A percentile compares a stretch with the other conserved stretches of the same genome.
phyloP scores from a whole-genome alignment of 2,113 vertebrate species.

The Oreochromis niloticus region DNA sequence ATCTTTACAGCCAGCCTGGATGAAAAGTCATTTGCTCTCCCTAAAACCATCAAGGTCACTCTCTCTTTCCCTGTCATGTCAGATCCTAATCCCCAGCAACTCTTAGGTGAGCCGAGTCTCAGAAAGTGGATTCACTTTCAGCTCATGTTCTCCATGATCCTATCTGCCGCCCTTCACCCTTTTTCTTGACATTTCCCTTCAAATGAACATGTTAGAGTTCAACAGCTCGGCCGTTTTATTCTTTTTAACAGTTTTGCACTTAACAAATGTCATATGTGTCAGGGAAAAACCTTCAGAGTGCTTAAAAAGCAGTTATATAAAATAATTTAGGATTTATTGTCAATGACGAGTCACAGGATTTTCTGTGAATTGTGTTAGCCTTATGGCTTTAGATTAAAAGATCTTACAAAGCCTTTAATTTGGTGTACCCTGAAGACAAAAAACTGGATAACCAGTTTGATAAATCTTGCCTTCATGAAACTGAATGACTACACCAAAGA shows the following conservation, averaged over 20 bases:
- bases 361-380: background rate
- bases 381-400: background rate
- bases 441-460: background rate
- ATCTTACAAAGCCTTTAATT: background rate
- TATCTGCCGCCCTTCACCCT: background rate
- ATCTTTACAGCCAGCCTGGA: background rate
- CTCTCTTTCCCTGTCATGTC: background rate
- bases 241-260: background rate
- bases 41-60: slow-evolving; percentile 17
- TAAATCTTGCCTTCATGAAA: background rate
- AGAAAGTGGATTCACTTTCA: slow-evolving; percentile 3
- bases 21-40: slow-evolving; percentile 29
- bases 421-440: background rate
- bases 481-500: background rate
- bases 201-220: background rate
- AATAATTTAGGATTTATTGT: background rate
- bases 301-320: background rate
- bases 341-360: background rate
- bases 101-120: background rate
- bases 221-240: background rate
- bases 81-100: slow-evolving; percentile 12
- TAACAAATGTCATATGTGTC: background rate
- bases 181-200: background rate
- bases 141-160: background rate
- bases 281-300: background rate